These are phyloP conservation scores for Hirtodrosophila cameraria DNA, from an alignment of 2,888 invertebrate species.

Conservation along the genomic window DNA sequence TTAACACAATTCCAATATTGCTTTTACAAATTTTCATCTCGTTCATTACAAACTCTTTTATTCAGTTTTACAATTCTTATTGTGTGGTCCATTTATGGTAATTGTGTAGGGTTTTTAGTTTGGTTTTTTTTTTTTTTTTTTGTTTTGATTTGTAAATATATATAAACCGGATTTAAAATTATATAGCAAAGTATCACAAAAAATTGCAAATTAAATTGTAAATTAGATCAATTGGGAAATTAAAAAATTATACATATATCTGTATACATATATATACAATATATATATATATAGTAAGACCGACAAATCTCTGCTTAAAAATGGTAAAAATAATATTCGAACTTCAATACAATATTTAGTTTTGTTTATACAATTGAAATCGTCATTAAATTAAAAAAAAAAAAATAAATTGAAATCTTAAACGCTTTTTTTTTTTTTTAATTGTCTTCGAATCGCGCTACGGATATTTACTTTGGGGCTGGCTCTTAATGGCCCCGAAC, in stretches of 20 bases:
- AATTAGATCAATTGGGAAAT: constrained; percentile 75
- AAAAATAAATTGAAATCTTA: constrained; percentile 19
- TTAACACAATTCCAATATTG: constrained; percentile 58
- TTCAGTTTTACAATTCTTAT: constrained; percentile 45
- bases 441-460: constrained; percentile 46
- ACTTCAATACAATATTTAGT: constrained; percentile 57
- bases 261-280: constrained; percentile 12
- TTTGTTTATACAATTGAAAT: constrained; percentile 40
- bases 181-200: constrained; percentile 83
- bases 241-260: constrained; percentile 48
- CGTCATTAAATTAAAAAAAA: constrained; percentile 32
- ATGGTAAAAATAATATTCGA: constrained; percentile 71
- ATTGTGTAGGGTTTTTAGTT: constrained; percentile 12
- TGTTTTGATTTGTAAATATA: constrained; percentile 48
- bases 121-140: constrained; percentile 28
- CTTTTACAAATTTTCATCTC: constrained; percentile 47
- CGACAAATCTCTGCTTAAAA: constrained; percentile 67
- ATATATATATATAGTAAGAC: constrained; percentile 37
- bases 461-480: constrained; percentile 24
- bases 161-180: constrained; percentile 65
- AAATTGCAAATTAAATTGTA: constrained; percentile 82
- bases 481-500: constrained; percentile 42
- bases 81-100: constrained; percentile 46
- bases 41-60: constrained; percentile 39
- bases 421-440: constrained; percentile 34